Conservation (phyloP, 2,888 invertebrate species). For the Tupiocoris notatus region DNA sequence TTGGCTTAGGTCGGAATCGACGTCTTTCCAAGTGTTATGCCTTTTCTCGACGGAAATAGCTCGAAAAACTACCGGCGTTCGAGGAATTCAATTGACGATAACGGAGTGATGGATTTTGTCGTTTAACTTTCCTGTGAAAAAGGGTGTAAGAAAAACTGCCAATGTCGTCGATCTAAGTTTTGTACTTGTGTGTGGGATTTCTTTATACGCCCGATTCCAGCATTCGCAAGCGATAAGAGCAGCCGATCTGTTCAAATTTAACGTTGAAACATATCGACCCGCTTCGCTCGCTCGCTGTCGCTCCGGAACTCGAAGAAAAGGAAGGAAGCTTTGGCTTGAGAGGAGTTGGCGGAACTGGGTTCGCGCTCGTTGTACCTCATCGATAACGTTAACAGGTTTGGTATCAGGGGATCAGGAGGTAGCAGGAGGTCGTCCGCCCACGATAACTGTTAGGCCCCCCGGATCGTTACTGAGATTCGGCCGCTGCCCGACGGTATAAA, state of each 20-base stretch:
- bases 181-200: no score
- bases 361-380: neutral
- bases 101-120: neutral
- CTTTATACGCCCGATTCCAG: neutral
- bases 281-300: neutral
- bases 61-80: no score
- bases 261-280: neutral
- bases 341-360: no score
- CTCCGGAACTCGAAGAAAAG: neutral
- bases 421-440: neutral
- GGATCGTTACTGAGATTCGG: neutral
- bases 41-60: no score
- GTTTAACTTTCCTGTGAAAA: neutral
- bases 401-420: neutral
- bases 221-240: neutral
- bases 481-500: neutral
- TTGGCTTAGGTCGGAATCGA: no score
- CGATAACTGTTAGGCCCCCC: neutral
- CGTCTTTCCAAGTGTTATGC: no score
- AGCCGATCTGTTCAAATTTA: neutral
- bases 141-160: neutral
- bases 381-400: neutral
- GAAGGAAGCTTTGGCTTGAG: no score
- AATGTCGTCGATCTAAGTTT: no score
- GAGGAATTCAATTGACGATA: no score